phyloP scores from a whole-genome alignment of 2,113 vertebrate genomes.

The Pollachius pollachius region DNA sequence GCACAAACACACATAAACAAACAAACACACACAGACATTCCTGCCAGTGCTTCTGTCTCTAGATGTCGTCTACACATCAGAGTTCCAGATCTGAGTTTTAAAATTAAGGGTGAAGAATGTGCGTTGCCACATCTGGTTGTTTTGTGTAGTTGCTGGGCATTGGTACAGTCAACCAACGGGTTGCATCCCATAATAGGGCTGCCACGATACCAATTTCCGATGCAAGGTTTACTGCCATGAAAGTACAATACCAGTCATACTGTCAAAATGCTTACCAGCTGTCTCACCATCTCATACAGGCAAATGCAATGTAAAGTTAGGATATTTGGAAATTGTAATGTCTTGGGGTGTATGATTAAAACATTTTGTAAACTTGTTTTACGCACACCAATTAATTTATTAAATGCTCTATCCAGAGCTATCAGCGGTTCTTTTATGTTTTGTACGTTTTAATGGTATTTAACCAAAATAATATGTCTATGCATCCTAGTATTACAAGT shows the following conservation, averaged over 20 bases:
- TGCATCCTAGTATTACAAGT: too few relatives aligned
- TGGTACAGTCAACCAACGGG: neutral
- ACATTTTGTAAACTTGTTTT: too few relatives aligned
- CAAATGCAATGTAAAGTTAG: too few relatives aligned
- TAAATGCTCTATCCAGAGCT: too few relatives aligned
- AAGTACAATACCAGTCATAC: neutral
- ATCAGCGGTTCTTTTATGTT: too few relatives aligned
- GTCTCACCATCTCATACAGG: neutral
- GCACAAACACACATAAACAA: neutral
- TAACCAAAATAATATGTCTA: too few relatives aligned
- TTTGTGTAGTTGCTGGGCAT: neutral
- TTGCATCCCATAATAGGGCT: neutral
- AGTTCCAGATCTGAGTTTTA: neutral
- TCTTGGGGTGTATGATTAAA: too few relatives aligned
- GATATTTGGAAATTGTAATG: too few relatives aligned
- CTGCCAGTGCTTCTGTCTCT: neutral
- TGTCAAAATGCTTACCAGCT: neutral
- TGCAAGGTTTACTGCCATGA: neutral
- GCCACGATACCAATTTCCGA: neutral
- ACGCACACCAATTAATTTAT: too few relatives aligned
- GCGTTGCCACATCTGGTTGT: neutral
- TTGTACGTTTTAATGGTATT: too few relatives aligned
- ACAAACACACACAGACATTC: neutral
- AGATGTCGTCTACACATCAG: conserved; percentile 1
- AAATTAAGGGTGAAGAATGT: neutral